Evolutionary conservation across 2,888 invertebrate genomes (phyloP).

Genomic region (Tetragonisca angustula): DNA sequence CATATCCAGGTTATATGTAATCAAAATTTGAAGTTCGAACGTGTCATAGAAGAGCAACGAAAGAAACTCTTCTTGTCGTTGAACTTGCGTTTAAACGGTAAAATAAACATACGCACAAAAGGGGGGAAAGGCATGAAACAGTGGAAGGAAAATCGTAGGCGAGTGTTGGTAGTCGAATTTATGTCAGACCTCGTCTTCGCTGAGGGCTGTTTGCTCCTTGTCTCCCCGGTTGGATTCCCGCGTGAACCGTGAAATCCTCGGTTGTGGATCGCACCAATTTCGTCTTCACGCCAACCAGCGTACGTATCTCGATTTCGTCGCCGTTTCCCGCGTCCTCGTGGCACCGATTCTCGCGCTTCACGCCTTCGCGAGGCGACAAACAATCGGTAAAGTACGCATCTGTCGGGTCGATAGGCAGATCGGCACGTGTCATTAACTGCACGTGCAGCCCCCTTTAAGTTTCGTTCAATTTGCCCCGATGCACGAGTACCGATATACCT

Average conservation of each 20-base stretch:
- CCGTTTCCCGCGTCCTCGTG: slow-evolving; percentile 48
- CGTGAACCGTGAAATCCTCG: slow-evolving; percentile 22
- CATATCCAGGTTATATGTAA: no score
- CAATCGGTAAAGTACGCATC: slow-evolving; percentile 27
- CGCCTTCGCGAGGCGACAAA: slow-evolving; percentile 8
- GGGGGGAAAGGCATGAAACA: not conserved
- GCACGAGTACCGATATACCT: not conserved
- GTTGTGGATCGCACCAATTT: slow-evolving; percentile 21
- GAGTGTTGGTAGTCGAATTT: not conserved
- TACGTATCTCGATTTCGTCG: slow-evolving; percentile 31
- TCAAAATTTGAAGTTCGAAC: no score
- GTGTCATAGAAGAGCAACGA: not conserved
- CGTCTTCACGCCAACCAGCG: slow-evolving; percentile 1
- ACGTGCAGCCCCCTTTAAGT: slow-evolving; percentile 18
- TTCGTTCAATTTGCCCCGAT: not conserved
- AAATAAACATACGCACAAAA: not conserved
- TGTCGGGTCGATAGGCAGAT: slow-evolving; percentile 1
- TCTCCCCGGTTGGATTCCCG: slow-evolving; percentile 17
- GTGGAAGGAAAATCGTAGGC: not conserved
- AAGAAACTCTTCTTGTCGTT: no score
- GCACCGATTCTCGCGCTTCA: slow-evolving; percentile 37
- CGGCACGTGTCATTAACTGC: slow-evolving; percentile 17
- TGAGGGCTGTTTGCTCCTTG: slow-evolving; percentile 29
- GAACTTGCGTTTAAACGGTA: not conserved
- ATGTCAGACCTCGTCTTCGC: not conserved